Base-by-base conservation (phyloP, 2,888 invertebrate species). In the Polymixis lichenea region DNA sequence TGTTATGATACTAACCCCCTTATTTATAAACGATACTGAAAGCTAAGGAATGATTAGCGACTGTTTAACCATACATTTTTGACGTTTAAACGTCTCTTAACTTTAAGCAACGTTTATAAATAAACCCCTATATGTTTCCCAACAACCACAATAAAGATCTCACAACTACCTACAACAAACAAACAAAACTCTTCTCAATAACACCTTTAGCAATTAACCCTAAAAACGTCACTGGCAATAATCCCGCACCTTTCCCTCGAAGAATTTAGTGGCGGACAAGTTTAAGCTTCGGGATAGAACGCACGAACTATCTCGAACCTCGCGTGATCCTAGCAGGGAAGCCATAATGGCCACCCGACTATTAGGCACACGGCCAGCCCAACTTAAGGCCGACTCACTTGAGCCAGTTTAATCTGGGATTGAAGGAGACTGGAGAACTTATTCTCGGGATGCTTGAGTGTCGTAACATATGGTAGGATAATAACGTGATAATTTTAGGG, bases 361-460 rank as follows among this genome's bases (percentile, higher is more conserved):
- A 91, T 93, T 93, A 93, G 93, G 90, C 91, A 89, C 86, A 80
- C 84, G 83, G 90, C 88, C 90, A 91, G 91, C 82, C 88, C 87
- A 88, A 91, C 83, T 85, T 86, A 84, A 88, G 82, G 85, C 84
- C 80, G 86, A 91, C 89, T 89, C 87, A 87, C 88, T 90, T 88
- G 90, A 93, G 90, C 91, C 90, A 88, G 84, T 89, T 90, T 94
- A 94, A 94, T 93, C 92, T 90, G 85, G 90, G 91, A 92, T 90
- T 88, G 86, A 84, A 86, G 91, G 84, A 87, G 88, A 86, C 89
- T 89, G 75, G 78, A 72, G 67, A 90, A 92, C 91, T 91, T 93
- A 91, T 93, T 91, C 82, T 85, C 84, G 80, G 83, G 82, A 86
- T 86, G 85, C 85, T 84, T 32, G 86, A 85, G 80, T 78, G 69